Conservation (phyloP, 2,113 vertebrate species). For the Scomber colias region DNA sequence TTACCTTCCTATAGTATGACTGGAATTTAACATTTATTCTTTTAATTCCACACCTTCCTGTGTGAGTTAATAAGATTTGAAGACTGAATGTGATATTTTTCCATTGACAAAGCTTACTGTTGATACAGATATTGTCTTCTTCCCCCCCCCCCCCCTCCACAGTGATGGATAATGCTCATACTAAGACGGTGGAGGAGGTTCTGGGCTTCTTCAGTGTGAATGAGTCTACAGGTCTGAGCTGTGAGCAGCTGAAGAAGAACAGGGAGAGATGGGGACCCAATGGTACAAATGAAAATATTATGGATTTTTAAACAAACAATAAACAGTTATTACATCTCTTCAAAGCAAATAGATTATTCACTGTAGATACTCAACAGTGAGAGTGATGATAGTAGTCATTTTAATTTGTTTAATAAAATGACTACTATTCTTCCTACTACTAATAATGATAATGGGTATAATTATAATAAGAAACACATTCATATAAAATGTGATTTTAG, state of each 20-base stretch:
- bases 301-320: no score
- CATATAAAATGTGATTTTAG: neutral
- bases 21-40: neutral
- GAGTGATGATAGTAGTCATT: no score
- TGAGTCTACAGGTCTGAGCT: slow-evolving; percentile 86
- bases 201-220: slow-evolving; percentile 83
- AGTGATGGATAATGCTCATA: slow-evolving; percentile 89
- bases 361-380: neutral
- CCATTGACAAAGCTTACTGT: neutral
- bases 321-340: no score
- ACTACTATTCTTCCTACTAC: no score
- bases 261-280: slow-evolving; percentile 85
- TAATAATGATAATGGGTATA: neutral
- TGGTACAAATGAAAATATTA: slow-evolving; percentile 62
- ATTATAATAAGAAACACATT: neutral
- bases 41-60: neutral
- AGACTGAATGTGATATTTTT: neutral
- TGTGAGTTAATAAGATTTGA: neutral
- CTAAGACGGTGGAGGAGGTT: slow-evolving; percentile 88
- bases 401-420: no score
- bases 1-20: neutral
- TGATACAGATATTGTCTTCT: neutral
- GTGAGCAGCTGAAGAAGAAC: slow-evolving; percentile 86
- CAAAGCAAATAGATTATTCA: no score
- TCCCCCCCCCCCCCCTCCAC: neutral